A percentile compares a stretch with the other conserved stretches of the same genome.
Evolutionary conservation across 2,888 invertebrate genomes (phyloP).

Genomic region (Calephelis perditalis): DNA sequence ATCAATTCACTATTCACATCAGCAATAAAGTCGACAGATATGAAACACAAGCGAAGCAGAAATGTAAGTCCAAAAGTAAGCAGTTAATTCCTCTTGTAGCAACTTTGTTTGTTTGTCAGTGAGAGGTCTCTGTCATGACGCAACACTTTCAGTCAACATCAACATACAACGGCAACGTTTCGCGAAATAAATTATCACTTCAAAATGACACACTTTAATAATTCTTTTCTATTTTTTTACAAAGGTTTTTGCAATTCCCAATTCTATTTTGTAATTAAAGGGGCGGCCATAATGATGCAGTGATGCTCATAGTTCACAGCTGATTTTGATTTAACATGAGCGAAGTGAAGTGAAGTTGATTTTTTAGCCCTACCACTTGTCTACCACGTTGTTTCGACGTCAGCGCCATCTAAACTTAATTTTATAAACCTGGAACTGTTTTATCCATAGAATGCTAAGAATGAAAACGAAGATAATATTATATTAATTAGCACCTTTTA

Average conservation of each 20-base stretch:
- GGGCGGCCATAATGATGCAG: conserved; percentile 72
- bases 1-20: conserved; percentile 58
- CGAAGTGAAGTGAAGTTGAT: conserved; percentile 45
- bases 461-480: too few relatives aligned
- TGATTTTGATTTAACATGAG: conserved; percentile 69
- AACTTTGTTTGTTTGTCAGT: conserved; percentile 76
- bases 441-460: too few relatives aligned
- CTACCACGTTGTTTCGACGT: conserved; percentile 68
- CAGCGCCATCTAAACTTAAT: conserved; percentile 45
- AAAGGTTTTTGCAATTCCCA: conserved; percentile 52
- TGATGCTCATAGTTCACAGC: conserved; percentile 56
- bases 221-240: conserved; percentile 63
- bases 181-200: conserved; percentile 44
- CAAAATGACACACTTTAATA: conserved; percentile 56
- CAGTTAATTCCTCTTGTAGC: conserved; percentile 36
- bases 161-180: conserved; percentile 47
- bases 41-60: conserved; percentile 49
- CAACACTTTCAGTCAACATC: conserved; percentile 74
- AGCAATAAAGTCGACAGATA: conserved; percentile 49
- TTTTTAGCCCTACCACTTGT: background rate
- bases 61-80: conserved; percentile 38
- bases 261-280: conserved; percentile 63
- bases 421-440: too few relatives aligned
- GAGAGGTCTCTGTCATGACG: conserved; percentile 76
- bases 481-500: too few relatives aligned